Conservation (phyloP, 2,113 vertebrate species). For the Nerophis lumbriciformis region DNA sequence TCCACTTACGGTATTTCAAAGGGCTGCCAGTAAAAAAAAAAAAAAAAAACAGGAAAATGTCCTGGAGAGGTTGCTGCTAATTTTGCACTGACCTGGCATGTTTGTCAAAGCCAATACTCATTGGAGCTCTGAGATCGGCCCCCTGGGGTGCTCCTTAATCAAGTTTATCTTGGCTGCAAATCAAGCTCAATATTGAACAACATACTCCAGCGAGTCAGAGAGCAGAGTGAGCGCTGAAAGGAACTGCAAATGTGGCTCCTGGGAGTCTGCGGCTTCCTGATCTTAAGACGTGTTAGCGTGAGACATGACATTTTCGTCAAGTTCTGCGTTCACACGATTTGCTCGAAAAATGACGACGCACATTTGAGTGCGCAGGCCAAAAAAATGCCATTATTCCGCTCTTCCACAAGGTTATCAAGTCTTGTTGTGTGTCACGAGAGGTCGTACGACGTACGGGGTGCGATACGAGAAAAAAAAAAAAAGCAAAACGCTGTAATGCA, state of each 20-base stretch:
- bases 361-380: too few species aligned
- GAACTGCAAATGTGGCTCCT: conserved; percentile 39
- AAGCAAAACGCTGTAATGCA: too few species aligned
- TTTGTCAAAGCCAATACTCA: conserved; percentile 44
- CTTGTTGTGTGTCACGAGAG: too few species aligned
- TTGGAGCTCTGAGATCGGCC: conserved; percentile 32
- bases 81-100: conserved; percentile 34
- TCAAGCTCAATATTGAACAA: conserved; percentile 62
- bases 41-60: conserved; percentile 57
- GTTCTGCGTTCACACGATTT: too few species aligned
- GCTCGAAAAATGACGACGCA: too few species aligned
- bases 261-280: conserved; percentile 30
- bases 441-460: too few species aligned
- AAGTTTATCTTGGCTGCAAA: conserved; percentile 58
- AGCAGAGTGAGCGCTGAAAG: conserved; percentile 31
- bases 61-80: conserved; percentile 38
- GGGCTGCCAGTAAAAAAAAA: conserved; percentile 66
- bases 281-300: conserved; percentile 15
- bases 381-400: too few species aligned
- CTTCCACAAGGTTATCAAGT: too few species aligned
- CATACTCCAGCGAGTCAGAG: conserved; percentile 34
- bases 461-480: too few species aligned
- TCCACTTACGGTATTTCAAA: conserved; percentile 3
- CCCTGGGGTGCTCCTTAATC: conserved; percentile 58
- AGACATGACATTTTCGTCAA: background rate